Base-by-base conservation (phyloP, 2,888 invertebrate genomes). In the Pteria penguin region DNA sequence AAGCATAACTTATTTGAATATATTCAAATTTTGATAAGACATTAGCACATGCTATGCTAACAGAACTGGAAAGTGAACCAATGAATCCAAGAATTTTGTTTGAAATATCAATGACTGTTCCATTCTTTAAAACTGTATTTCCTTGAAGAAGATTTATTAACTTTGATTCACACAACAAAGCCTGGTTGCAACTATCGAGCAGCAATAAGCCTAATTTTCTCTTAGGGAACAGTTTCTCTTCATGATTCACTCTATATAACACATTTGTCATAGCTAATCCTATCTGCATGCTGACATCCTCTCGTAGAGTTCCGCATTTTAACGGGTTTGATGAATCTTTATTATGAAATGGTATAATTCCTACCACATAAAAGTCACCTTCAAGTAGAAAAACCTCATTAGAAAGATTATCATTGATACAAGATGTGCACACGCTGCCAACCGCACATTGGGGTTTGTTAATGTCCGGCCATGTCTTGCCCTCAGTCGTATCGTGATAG, bases 361-460 rank as follows among this genome's bases (percentile, higher is more conserved):
- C 84, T 4, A 79, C 69, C 2, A 84, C 74, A 54, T 76, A 76
- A 5, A 80, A 27, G 29, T 82, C 84, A 8, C 84, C 84, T n/a
- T 75, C 69, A n/a, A 69, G 45, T 45, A 70, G 69, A 26, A 78
- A 60, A 31, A 66, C 69, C 8, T 77, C 4, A 5, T 74, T 55
- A 4, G 24, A 57, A 29, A 68, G 45, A 32, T 65, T 24, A 8
- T 70, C 33, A 2, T 69, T 45, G 2, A 77, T 63, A 61, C 82
- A 82, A 8, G 73, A 75, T 14, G 26, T 27, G 62, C 83, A 82
- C 2, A 22, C 52, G 29, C 27, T 67, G 2, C 55, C 55, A 24
- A 18, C 54, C 8, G 58, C 26, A 26, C 74, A 74, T 27, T 74
- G 74, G n/a, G 74, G 68, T 8, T 33, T 33, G 22, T 68, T 54